These are phyloP conservation scores for Drosophila meridionalis DNA, from an alignment of 2,888 invertebrate genomes.

Conservation along the genomic window DNA sequence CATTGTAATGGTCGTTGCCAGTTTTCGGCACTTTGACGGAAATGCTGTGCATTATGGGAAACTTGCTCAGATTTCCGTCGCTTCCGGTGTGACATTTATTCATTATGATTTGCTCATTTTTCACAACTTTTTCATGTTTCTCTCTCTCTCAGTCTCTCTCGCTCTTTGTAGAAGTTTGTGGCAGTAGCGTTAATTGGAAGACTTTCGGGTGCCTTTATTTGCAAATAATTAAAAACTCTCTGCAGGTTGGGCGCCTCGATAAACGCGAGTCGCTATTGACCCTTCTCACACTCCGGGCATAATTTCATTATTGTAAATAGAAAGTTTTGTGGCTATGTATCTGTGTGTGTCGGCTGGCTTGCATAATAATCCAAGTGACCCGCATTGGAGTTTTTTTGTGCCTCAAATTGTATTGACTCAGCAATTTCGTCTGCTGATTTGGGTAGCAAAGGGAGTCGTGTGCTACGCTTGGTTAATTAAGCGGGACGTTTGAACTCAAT, in stretches of 20 bases:
- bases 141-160: neutral
- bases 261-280: conserved; percentile 56
- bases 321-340: conserved; percentile 43
- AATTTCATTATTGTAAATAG: conserved; percentile 41
- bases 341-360: conserved; percentile 15
- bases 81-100: conserved; percentile 81
- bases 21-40: conserved; percentile 62
- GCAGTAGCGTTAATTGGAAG: conserved; percentile 62
- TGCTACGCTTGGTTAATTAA: conserved; percentile 68
- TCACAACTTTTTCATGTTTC: conserved; percentile 26
- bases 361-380: conserved; percentile 48
- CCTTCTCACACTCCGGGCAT: conserved; percentile 48
- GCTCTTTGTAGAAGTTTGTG: conserved; percentile 2
- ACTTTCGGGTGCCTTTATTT: conserved; percentile 65
- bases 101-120: conserved; percentile 78
- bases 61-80: conserved; percentile 67
- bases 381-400: conserved; percentile 38
- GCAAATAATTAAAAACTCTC: conserved; percentile 74
- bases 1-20: conserved; percentile 43
- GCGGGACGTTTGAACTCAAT: conserved; percentile 46
- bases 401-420: conserved; percentile 65
- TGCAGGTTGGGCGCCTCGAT: conserved; percentile 34
- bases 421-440: conserved; percentile 64
- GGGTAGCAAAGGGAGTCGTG: conserved; percentile 41
- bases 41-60: conserved; percentile 66